Conservation (phyloP, 2,113 vertebrate species). For the Megaptera novaeangliae region DNA sequence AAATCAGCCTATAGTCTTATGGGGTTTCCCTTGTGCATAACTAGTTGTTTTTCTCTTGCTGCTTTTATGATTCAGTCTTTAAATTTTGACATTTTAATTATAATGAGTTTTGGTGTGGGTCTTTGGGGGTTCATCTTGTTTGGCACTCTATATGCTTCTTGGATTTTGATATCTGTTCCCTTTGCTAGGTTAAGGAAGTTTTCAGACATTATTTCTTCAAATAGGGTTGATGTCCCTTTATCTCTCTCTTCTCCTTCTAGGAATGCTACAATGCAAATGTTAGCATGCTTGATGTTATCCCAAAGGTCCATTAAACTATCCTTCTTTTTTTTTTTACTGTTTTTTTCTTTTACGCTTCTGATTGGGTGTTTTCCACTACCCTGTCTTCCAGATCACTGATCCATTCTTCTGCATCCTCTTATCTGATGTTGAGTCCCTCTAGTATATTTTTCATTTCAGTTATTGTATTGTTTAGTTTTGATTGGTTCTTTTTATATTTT, state of each 20-base stretch:
- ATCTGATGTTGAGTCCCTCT: background rate
- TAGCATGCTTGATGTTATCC: background rate
- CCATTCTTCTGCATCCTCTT: background rate
- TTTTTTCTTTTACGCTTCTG: background rate
- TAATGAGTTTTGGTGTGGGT: background rate
- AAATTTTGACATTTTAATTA: background rate
- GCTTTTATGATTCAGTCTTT: background rate
- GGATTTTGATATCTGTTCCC: background rate
- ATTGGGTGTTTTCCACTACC: background rate
- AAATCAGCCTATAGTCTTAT: background rate
- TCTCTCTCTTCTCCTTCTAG: background rate
- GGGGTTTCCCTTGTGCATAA: background rate
- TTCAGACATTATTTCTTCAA: background rate
- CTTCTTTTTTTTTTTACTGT: background rate
- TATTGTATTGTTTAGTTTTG: background rate
- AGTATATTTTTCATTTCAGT: background rate
- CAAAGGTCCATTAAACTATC: background rate
- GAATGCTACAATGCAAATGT: background rate
- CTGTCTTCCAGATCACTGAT: background rate
- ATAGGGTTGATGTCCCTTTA: background rate
- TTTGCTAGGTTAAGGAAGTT: background rate
- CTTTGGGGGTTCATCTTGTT: background rate
- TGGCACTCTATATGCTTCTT: background rate
- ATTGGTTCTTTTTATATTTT: background rate
- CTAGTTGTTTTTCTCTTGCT: background rate